Base-by-base conservation (phyloP, 2,888 invertebrate genomes). In the Pammene fasciana region DNA sequence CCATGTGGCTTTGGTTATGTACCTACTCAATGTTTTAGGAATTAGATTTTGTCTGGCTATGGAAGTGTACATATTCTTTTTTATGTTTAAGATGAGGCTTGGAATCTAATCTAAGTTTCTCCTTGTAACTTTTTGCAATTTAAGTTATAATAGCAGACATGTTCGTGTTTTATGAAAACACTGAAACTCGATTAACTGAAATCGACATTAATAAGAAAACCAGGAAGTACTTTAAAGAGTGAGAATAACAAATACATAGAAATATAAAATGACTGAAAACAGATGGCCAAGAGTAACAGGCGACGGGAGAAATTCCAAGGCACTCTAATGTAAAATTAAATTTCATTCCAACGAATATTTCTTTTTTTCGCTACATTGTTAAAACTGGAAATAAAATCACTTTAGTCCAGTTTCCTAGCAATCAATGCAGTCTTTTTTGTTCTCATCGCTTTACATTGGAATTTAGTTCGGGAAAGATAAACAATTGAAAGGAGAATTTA, bases 251-350 rank as follows among this genome's bases (percentile, higher is more conserved):
- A 68, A 52, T 38, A 70, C 56, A 50, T 50, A 60, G 57, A 46
- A 65, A 11, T 10, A 68, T 66, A 75, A 70, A 70, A 26, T 60
- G 62, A 72, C 72, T 70, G 59, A 67, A 62, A 71, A 71, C 68
- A 57, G 65, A 61, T 55, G 45, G 41, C 62, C 48, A 65, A 70
- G 67, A 70, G 65, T 65, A 66, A 65, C 50, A 36, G 41, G 45
- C 50, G 71, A 55, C 52, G 46, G 50, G 16, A 72, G 52, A 60
- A 71, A 71, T 73, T 59, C 65, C 67, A 60, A 57, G 71, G 36
- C 64, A 68, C 70, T 73, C 66, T 43, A 71, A 72, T 72, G 64
- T 48, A 72, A 61, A 75, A 75, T 76, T 73, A 68, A 72, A 64
- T 73, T 72, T 54, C 55, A 70, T 70, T 68, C 67, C 52, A 72